phyloP scores from a whole-genome alignment of 2,797 vertebrate genomes.

The Potorous gilbertii region DNA sequence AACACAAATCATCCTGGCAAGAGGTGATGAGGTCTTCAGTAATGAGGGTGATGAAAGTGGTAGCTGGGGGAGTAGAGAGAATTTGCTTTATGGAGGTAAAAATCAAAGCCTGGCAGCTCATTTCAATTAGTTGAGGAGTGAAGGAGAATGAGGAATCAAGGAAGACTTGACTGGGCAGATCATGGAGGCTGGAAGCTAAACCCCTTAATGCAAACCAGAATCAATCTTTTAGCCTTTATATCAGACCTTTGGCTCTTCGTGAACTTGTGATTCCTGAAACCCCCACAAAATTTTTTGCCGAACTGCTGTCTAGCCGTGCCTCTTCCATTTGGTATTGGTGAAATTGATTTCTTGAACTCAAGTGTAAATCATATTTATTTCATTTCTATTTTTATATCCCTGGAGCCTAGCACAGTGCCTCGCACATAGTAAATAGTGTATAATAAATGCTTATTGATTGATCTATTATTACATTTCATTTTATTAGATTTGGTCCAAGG shows the following conservation, averaged over 20 bases:
- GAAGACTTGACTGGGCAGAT: neutral
- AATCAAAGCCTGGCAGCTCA: neutral
- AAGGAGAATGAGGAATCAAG: neutral
- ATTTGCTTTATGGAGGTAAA: neutral
- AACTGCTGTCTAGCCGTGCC: neutral
- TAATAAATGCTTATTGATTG: neutral
- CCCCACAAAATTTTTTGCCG: neutral
- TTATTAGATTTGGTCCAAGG: neutral
- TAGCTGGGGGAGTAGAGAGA: neutral
- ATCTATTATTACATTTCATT: neutral
- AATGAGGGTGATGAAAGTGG: neutral
- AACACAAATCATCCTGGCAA: neutral
- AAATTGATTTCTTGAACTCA: neutral
- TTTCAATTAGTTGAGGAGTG: neutral
- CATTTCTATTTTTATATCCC: neutral
- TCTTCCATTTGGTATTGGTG: neutral
- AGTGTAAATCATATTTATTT: neutral
- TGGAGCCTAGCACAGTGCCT: fast-evolving
- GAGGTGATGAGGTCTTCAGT: neutral
- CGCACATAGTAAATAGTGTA: neutral
- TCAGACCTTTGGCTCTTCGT: neutral
- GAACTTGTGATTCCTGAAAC: neutral
- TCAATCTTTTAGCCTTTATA: neutral
- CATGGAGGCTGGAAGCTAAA: neutral
- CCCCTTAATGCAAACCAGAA: neutral